Base-by-base conservation (phyloP, 2,797 vertebrate genomes). In the Spinibarbus caldwelli region DNA sequence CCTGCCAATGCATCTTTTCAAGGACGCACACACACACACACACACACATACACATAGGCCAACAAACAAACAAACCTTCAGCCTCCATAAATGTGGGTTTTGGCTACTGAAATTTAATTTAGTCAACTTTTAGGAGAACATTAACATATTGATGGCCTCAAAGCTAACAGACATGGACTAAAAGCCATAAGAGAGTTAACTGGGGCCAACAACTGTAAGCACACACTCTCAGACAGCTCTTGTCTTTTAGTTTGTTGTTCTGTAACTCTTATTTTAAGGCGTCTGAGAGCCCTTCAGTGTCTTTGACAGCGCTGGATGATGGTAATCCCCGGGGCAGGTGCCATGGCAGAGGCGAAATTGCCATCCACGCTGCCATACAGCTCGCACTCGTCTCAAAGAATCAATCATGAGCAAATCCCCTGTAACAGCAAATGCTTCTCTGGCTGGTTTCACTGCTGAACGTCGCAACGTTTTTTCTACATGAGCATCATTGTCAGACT, bases 1-100 rank as follows among this genome's bases (percentile, higher is more conserved):
- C 43, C 80, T 64, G 80, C 80, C 66, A 86, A 83, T 86, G 85
- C 80, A 78, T 83, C 77, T 78, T 82, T 86, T 89, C 86, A 90
- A 89, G 87, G 85, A 17, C 79, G n/a, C 82, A 41, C 49, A 78
- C 86, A 78, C 88, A 54, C 59, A 36, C 29, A 59, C 29, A 62
- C 64, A n/a, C n/a, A n/a, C n/a, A n/a, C n/a, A n/a, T n/a, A n/a
- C n/a, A n/a, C n/a, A n/a, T n/a, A n/a, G n/a, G 21, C 36, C 83
- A 34, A 21, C 68, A 72, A 36, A 57, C 36, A 82, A 41, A 73
- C 68, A 21, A 52, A 36, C 49, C 71, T 82, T 43, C 72, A 71
- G 70, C 21, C 80, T 83, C 59, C 68, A 76, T 87, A 54, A 77
- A 80, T 85, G 41, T n/a, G n/a, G n/a, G n/a, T n/a, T n/a, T n/a